These are phyloP conservation scores for Ostrea edulis DNA, from an alignment of 1,140 invertebrate genomes.

Conservation along the genomic window DNA sequence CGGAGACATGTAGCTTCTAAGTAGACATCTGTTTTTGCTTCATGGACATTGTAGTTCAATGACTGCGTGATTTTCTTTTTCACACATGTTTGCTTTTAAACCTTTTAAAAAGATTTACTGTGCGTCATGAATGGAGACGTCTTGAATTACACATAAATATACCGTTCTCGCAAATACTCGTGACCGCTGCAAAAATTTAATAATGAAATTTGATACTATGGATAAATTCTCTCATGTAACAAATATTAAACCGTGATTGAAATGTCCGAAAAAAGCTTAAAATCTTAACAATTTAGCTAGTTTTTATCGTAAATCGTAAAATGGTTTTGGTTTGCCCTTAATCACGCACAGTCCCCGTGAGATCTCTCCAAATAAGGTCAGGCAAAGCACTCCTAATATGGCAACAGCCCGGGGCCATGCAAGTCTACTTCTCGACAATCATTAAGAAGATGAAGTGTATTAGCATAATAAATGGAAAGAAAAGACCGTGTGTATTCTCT, in stretches of 20 bases:
- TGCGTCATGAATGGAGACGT: not conserved
- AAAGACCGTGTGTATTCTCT: not conserved
- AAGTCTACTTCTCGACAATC: not conserved
- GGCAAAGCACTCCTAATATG: conserved; percentile 28
- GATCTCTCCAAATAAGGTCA: conserved; percentile 31
- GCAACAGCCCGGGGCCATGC: not conserved
- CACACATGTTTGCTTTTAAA: no score
- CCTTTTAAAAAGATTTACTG: no score
- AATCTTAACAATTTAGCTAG: no score
- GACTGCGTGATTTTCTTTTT: no score
- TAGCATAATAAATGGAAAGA: not conserved
- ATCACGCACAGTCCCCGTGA: not conserved
- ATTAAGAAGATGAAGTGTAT: not conserved
- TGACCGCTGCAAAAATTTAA: not conserved
- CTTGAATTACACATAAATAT: not conserved
- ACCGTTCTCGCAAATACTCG: not conserved
- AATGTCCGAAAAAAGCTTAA: no score
- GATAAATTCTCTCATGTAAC: not conserved
- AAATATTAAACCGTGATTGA: not conserved
- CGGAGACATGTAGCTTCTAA: not conserved
- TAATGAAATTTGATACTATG: not conserved
- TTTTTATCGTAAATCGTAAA: not conserved
- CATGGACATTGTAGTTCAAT: not conserved
- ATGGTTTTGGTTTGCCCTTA: not conserved
- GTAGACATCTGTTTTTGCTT: not conserved